Percentiles rank a stretch among this genome's conserved stretches.
phyloP scores from a whole-genome alignment of 2,113 vertebrate genomes.

The Marcusenius ussheri region DNA sequence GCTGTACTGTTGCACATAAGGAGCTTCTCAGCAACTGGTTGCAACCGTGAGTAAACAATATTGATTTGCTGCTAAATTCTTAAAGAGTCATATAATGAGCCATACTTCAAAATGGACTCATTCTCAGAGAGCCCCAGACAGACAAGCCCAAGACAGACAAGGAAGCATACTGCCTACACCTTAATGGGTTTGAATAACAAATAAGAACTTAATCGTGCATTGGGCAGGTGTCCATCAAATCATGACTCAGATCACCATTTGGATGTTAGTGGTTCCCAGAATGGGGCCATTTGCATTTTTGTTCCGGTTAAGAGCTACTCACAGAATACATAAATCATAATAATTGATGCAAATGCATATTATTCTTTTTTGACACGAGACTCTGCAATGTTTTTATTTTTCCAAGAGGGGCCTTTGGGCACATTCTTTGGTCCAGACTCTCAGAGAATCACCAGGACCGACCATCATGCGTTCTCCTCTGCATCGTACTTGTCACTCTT shows the following conservation, averaged over 20 bases:
- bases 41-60: neutral
- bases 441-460: neutral
- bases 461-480: neutral
- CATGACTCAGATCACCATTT: neutral
- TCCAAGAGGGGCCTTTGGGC: neutral
- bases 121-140: neutral
- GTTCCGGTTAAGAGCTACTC: neutral
- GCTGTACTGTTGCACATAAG: neutral
- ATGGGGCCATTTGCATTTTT: neutral
- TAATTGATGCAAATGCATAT: neutral
- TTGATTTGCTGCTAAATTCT: slow-evolving; percentile 2
- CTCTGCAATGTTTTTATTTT: neutral
- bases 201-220: neutral
- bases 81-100: neutral
- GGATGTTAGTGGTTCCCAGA: neutral
- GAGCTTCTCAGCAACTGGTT: neutral
- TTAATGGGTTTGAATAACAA: slow-evolving; percentile 26
- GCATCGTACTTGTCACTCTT: neutral
- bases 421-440: neutral
- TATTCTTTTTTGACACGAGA: neutral
- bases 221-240: neutral
- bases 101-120: neutral
- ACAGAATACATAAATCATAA: neutral
- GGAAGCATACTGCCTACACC: neutral
- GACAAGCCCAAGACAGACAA: neutral